Base-by-base conservation (phyloP, 2,797 vertebrate species). In the Psittacula derbiana region DNA sequence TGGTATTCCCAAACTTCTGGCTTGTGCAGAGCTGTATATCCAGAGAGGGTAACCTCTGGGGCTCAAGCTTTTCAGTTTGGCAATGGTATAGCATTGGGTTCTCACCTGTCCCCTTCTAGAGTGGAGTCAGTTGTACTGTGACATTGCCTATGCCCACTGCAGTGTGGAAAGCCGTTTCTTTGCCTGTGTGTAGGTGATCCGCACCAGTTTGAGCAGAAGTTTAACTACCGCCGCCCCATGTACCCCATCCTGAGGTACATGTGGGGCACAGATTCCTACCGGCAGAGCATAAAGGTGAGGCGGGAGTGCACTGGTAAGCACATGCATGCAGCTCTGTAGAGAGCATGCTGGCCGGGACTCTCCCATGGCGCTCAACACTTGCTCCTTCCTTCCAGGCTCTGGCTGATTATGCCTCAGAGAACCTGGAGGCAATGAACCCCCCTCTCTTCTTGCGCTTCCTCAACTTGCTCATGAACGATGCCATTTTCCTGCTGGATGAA, bases 151-250 rank as follows among this genome's bases (percentile, higher is more conserved):
- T 52, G 55, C 43, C n/a, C 5, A 2, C 33, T n/a, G 7, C 40
- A 23, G 11, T 53, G n/a, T 31, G n/a, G 38, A 13, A n/a, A 2
- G 12, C 41, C 44, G 12, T n/a, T 16, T 10, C 79, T 75, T 53
- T 52, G 12, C 80, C 52, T 80, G 28, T 71, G 23, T 83, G 65
- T 83, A 99, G 99, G 99, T 88, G 99, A 99, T 97, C 99, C 99
- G 13, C 99, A 99, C 98, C 99, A 99, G 94, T 99, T 99, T 97
- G 99, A 99, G 93, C 99, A 99, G 97, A 99, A 99, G 97, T 99
- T 99, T 97, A 99, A 99, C 98, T 99, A 99, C 94, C 99, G 99
- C 65, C 98, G 99, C 28, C 99, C 99, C 65, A 99, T 99, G 99
- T 99, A 99, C 94, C 99, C 99, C 57, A 99, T 99, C 96, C 98